Percentiles rank a stretch among this genome's conserved stretches.
Conservation (phyloP, 2,888 invertebrate species). For the Microchrysa polita region DNA sequence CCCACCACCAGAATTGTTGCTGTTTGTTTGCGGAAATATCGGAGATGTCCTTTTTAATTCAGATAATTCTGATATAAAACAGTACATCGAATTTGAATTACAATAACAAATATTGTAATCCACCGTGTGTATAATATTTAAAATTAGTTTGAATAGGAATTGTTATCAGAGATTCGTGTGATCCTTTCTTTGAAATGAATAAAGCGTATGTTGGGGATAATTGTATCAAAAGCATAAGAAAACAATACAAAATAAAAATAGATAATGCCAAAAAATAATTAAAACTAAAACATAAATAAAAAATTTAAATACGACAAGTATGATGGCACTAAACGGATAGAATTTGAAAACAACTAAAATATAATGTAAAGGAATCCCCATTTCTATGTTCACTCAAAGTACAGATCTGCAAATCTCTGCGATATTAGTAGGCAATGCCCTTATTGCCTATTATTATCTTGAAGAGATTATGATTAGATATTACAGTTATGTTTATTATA, state of each 20-base stretch:
- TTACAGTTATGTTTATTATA: constrained; percentile 29
- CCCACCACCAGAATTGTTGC: constrained; percentile 30
- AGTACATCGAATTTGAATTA: no score
- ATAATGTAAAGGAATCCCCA: constrained; percentile 4
- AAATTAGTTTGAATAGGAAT: constrained; percentile 26
- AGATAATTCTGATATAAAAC: no score
- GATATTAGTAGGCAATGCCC: constrained; percentile 54
- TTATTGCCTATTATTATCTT: constrained; percentile 55
- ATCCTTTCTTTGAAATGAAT: constrained; percentile 29
- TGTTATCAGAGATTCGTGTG: constrained; percentile 39
- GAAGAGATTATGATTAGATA: constrained; percentile 15
- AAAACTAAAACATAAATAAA: constrained; percentile 30
- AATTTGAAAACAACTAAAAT: constrained; percentile 1
- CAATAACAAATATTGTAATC: no score
- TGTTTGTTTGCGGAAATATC: no score
- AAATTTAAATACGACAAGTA: constrained; percentile 29
- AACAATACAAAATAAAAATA: constrained; percentile 6
- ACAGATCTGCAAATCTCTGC: constrained; percentile 51
- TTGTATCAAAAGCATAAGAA: neutral
- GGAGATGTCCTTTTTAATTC: no score
- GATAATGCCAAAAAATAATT: constrained; percentile 4
- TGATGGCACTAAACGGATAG: constrained; percentile 31
- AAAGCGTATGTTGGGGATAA: constrained; percentile 7
- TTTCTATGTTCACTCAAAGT: constrained; percentile 18
- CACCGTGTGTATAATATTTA: no score